Evolutionary conservation across 2,888 invertebrate genomes (phyloP).

Genomic region (Lepidocyrtoides sp.): DNA sequence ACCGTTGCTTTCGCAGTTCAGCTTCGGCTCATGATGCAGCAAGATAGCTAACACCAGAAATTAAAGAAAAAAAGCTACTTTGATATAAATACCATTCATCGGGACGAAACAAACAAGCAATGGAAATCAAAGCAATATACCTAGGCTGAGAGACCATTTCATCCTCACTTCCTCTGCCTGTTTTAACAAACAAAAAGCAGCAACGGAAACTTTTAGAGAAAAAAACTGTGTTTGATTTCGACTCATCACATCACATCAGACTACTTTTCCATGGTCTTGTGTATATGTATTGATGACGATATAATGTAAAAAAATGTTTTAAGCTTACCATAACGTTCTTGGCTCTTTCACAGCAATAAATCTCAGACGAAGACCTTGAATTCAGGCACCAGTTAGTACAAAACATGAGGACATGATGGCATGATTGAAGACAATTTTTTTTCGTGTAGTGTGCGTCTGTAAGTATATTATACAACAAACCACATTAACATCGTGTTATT

Average conservation of each 20-base stretch:
- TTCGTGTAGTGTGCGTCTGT: neutral
- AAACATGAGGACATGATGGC: too few relatives aligned
- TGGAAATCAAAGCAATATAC: neutral
- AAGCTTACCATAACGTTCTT: constrained; percentile 35
- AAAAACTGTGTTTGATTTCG: constrained; percentile 48
- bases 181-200: neutral
- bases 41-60: neutral
- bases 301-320: constrained; percentile 22
- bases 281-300: neutral
- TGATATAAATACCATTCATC: constrained; percentile 68
- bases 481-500: neutral
- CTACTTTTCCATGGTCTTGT: neutral
- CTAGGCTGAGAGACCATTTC: too few relatives aligned
- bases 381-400: constrained; percentile 61
- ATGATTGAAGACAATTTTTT: constrained; percentile 67
- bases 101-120: neutral
- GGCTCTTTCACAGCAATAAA: constrained; percentile 72
- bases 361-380: constrained; percentile 60
- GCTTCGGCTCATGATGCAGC: neutral
- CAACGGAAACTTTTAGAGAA: neutral
- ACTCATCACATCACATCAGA: constrained; percentile 41
- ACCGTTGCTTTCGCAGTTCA: neutral
- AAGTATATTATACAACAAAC: neutral
- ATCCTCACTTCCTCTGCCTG: too few relatives aligned
- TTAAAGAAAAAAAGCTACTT: constrained; percentile 62